Percentiles rank a stretch among this genome's conserved stretches.
Conservation (phyloP, 2,113 vertebrate genomes). For the Ophthalmolycus amberensis region DNA sequence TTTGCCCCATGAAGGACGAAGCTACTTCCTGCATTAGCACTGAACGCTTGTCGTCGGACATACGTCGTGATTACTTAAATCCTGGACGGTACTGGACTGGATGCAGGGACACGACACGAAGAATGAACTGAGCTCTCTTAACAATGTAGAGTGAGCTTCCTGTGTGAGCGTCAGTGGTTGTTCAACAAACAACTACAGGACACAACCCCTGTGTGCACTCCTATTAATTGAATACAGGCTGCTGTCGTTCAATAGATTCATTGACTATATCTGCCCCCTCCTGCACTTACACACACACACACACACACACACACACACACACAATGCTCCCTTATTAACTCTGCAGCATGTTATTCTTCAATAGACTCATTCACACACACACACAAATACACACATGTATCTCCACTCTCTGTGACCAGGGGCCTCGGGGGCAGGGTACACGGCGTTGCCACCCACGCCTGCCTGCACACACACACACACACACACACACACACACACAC, state of each 20-base stretch:
- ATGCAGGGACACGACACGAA: not conserved
- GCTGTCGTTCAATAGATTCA: conserved; percentile 41
- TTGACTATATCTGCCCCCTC: conserved; percentile 24
- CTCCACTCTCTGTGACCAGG: conserved; percentile 19
- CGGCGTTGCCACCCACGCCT: conserved; percentile 16
- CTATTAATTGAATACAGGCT: conserved; percentile 7
- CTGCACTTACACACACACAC: conserved; percentile 22
- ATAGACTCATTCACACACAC: conserved; percentile 63
- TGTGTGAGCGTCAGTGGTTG: conserved; percentile 2
- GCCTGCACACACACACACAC: conserved; percentile 34
- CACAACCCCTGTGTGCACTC: not conserved
- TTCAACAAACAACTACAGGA: not conserved
- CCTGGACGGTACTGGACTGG: not conserved
- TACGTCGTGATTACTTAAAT: not conserved
- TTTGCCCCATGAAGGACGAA: not conserved
- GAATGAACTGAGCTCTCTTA: not conserved
- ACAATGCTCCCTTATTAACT: conserved; percentile 59
- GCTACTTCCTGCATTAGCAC: not conserved
- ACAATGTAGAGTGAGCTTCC: conserved; percentile 34
- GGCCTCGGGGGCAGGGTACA: conserved; percentile 57
- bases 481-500: conserved; percentile 40
- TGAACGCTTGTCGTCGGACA: too few relatives aligned
- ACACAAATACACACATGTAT: conserved; percentile 10
- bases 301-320: conserved; percentile 16
- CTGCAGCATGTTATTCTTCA: conserved; percentile 43